phyloP scores from a whole-genome alignment of 2,888 invertebrate species.

The Drosophila longiperda region DNA sequence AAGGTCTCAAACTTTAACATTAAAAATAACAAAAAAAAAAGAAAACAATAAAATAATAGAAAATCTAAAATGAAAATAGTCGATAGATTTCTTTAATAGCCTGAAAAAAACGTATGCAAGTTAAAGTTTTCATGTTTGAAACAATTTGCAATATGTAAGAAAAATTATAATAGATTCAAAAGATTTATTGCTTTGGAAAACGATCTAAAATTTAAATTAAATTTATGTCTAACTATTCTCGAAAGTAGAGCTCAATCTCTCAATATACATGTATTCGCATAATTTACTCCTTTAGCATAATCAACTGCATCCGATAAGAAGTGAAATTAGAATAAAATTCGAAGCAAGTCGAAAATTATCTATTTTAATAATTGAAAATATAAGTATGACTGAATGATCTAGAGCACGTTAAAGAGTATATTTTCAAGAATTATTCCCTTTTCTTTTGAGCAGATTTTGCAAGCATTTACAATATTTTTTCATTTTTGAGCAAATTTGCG shows the following conservation, averaged over 20 bases:
- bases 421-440: background rate
- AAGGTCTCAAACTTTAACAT: slow-evolving; percentile 12
- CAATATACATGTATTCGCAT: background rate
- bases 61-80: slow-evolving; percentile 4
- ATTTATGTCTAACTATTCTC: background rate
- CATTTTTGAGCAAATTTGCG: slow-evolving; percentile 21
- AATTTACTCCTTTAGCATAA: background rate
- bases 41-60: background rate
- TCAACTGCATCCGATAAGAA: background rate
- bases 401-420: background rate
- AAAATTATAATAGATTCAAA: background rate
- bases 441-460: background rate
- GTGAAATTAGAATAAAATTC: background rate
- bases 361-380: background rate
- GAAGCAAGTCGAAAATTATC: background rate
- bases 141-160: background rate
- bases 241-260: background rate
- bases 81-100: background rate
- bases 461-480: slow-evolving; percentile 2
- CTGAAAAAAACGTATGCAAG: background rate
- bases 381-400: background rate
- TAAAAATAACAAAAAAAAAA: background rate
- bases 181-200: background rate
- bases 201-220: too few relatives aligned
- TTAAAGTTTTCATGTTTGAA: background rate